A percentile compares a stretch with the other conserved stretches of the same genome.
Evolutionary conservation across 1,140 invertebrate species (phyloP).

Genomic region (Drosophila athabasca): DNA sequence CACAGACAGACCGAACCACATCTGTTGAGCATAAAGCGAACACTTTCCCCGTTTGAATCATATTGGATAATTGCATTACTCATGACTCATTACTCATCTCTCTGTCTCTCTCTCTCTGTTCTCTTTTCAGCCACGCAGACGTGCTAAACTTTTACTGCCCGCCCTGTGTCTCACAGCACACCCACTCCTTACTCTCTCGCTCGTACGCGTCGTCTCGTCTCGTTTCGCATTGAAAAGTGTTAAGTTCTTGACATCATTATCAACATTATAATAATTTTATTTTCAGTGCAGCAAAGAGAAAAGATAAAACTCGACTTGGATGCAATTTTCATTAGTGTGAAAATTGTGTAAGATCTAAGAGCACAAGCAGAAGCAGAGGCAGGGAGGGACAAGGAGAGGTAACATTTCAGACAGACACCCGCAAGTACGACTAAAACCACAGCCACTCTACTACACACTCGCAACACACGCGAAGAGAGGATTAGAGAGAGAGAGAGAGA

Average conservation of each 20-base stretch:
- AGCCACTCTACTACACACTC: not conserved
- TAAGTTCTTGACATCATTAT: constrained; percentile 38
- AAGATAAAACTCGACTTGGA: constrained; percentile 59
- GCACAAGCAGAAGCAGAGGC: not conserved
- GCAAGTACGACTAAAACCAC: constrained; percentile 37
- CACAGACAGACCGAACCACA: not conserved
- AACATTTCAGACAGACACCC: constrained; percentile 54
- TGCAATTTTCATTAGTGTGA: constrained; percentile 74
- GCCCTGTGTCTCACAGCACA: not conserved
- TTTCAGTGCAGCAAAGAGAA: constrained; percentile 45
- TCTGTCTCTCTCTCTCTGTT: constrained; percentile 20
- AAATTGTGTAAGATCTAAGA: constrained; percentile 58
- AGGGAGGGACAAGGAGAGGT: constrained; percentile 14
- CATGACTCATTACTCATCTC: constrained; percentile 4
- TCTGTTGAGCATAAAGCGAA: constrained; percentile 24
- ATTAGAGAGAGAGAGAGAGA: constrained; percentile 25
- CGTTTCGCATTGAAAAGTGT: constrained; percentile 51
- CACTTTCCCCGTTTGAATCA: constrained; percentile 36
- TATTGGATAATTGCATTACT: constrained; percentile 47
- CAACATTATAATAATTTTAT: constrained; percentile 40
- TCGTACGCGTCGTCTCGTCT: not conserved
- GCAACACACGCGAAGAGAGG: constrained; percentile 13
- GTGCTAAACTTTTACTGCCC: constrained; percentile 43
- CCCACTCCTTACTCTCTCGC: not conserved
- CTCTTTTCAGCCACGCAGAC: constrained; percentile 53